phyloP scores from a whole-genome alignment of 1,140 invertebrate species.

The Drosophila nasuta region DNA sequence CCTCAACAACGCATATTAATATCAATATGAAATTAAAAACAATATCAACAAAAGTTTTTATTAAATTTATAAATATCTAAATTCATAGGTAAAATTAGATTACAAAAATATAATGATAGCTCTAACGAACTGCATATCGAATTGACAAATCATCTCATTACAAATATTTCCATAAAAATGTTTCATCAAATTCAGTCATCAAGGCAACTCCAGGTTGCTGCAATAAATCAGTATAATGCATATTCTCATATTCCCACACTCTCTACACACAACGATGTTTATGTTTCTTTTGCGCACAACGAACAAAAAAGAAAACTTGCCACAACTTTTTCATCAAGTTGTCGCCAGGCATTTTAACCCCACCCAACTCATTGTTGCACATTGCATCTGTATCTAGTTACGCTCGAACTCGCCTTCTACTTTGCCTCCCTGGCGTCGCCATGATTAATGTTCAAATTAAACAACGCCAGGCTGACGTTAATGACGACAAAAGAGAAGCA shows the following conservation, averaged over 20 bases:
- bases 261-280: not conserved
- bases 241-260: not conserved
- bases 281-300: constrained; percentile 4
- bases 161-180: not conserved
- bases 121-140: no score
- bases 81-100: no score
- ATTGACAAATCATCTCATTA: no score
- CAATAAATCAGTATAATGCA: not conserved
- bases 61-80: no score
- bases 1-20: no score
- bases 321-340: constrained; percentile 57
- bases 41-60: no score
- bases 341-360: constrained; percentile 29
- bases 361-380: constrained; percentile 21
- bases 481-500: constrained; percentile 72
- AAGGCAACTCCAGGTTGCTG: not conserved
- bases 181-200: not conserved
- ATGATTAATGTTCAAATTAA: constrained; percentile 82
- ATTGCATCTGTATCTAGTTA: constrained; percentile 50
- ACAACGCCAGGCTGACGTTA: constrained; percentile 73
- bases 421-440: constrained; percentile 18
- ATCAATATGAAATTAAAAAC: no score
- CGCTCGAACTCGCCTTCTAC: not conserved
- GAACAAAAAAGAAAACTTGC: constrained; percentile 41
- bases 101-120: no score